Conservation (phyloP, 1,140 invertebrate genomes). For the Caerostris darwini region DNA sequence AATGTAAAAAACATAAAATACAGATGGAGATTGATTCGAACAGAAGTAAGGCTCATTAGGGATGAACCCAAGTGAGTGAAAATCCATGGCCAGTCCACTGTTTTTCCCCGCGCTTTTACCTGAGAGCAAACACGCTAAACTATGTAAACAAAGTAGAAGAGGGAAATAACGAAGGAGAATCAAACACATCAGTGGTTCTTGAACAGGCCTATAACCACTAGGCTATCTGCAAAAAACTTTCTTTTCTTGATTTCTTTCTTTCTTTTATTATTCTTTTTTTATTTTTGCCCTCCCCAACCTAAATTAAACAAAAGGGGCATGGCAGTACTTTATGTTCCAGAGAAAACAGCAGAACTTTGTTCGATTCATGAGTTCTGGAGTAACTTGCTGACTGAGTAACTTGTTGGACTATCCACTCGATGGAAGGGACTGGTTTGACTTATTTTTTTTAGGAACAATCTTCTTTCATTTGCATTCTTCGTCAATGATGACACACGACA, state of each 20-base stretch:
- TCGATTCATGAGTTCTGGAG: neutral
- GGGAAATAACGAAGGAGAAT: slow-evolving; percentile 1
- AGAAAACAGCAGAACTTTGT: neutral
- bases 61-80: neutral
- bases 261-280: neutral
- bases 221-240: neutral
- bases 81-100: neutral
- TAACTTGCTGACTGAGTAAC: neutral
- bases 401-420: no score
- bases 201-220: neutral
- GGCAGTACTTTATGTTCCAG: neutral
- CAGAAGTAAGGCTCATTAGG: slow-evolving; percentile 2
- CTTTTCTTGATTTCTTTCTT: neutral
- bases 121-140: slow-evolving; percentile 19
- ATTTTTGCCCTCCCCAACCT: neutral
- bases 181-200: slow-evolving; percentile 1
- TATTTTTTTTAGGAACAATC: no score
- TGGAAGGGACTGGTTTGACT: no score
- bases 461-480: no score
- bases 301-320: slow-evolving; percentile 8
- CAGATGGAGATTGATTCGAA: neutral
- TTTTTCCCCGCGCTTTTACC: slow-evolving; percentile 1
- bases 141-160: slow-evolving; percentile 17
- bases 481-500: no score
- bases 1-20: neutral